Base-by-base conservation (phyloP, 2,888 invertebrate species). In the Theodoxus fluviatilis region DNA sequence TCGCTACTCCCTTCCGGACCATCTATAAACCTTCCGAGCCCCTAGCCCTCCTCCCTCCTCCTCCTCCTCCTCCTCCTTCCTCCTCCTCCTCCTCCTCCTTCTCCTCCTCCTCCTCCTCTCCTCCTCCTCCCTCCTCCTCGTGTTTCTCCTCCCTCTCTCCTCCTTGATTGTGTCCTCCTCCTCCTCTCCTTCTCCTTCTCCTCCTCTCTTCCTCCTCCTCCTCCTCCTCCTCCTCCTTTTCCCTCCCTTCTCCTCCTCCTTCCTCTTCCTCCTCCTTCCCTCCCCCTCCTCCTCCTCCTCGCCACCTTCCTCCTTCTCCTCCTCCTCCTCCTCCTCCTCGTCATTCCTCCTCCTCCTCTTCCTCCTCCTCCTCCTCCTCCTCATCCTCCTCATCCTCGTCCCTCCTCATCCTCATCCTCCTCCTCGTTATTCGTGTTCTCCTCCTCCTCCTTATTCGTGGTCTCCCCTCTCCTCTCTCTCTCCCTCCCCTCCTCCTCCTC, bases 51-150 rank as follows among this genome's bases (percentile, higher is more conserved):
- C 69, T 68, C 70, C 33, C 70, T 70, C 66, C 57, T 31, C 9
- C 70, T 70, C 57, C 55, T 28, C 38, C 49, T 65, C 49, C 38
- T 47, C 18, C n/a, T 3, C 35, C 4, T 59, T 3, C 3, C 43
- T 28, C 3, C 47, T 31, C 1, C 31, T 66, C n/a, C 2, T 12
- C 38, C 35, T 1, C n/a, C 28, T 25, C 9, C 28, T 40, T 28
- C 25, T 25, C 22, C 38, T 25, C 40, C 43, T 37, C 28, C 25
- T 47, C 31, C 9, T 22, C 38, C 37, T 35, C n/a, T 35, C 37
- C 25, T 59, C 69, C 70, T 57, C 70, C 69, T 70, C 70, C 55
- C 69, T 68, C 70, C 70, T 55, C 57, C 70, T 52, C 70, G 70
- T 55, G 55, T 31, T 28, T 69, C 70, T 38, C 55, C 47, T 49